These are phyloP conservation scores for Cirrhinus mrigala DNA, from an alignment of 2,797 vertebrate genomes.

Conservation along the genomic window DNA sequence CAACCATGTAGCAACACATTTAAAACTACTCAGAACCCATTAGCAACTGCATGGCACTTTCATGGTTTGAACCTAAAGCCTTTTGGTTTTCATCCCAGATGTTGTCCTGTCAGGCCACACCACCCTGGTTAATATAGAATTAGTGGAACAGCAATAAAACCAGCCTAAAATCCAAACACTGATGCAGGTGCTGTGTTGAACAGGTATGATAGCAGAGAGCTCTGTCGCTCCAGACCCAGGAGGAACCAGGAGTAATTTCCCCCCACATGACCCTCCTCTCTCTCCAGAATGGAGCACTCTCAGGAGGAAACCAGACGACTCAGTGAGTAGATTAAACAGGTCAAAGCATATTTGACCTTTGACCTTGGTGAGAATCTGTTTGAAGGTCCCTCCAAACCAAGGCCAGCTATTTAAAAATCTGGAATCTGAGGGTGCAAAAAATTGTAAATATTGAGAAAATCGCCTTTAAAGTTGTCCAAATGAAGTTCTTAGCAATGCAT, in stretches of 20 bases:
- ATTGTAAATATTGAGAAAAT: too few species aligned
- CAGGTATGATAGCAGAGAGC: conserved; percentile 49
- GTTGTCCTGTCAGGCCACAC: not conserved
- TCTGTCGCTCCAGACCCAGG: conserved; percentile 54
- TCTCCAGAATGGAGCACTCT: conserved; percentile 78
- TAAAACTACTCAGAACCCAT: not conserved
- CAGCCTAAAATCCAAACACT: not conserved
- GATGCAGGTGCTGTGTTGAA: not conserved
- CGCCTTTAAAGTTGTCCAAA: too few species aligned
- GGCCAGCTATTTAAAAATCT: too few species aligned
- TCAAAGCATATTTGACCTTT: not conserved
- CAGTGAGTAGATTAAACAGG: conserved; percentile 65
- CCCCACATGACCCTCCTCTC: conserved; percentile 56
- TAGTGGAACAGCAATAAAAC: not conserved
- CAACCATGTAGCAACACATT: too few species aligned
- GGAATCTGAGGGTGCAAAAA: too few species aligned
- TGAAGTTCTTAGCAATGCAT: too few species aligned
- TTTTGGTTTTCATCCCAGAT: not conserved
- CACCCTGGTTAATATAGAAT: not conserved
- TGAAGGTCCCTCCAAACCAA: not conserved
- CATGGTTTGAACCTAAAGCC: not conserved
- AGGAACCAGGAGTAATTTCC: conserved; percentile 26
- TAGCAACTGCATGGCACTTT: not conserved
- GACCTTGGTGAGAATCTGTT: not conserved
- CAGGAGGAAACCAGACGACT: conserved; percentile 69